These are phyloP conservation scores for Trichosurus vulpecula DNA, from an alignment of 2,797 vertebrate species.

Conservation along the genomic window DNA sequence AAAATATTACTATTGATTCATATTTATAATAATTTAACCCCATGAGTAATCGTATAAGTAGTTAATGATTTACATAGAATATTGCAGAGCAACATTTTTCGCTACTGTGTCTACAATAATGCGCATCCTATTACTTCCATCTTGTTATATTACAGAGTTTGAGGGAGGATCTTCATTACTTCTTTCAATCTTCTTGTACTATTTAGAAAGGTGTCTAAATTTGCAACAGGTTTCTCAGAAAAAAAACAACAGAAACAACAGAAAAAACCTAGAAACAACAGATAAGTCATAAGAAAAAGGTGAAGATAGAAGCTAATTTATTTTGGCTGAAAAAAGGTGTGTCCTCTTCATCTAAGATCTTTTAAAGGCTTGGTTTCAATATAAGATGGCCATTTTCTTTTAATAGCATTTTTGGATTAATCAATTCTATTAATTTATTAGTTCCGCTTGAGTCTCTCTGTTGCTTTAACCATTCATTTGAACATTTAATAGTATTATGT, in stretches of 20 bases:
- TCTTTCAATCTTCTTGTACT: neutral
- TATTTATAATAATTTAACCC: neutral
- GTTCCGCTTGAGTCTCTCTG: constrained; percentile 37
- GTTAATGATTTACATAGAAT: neutral
- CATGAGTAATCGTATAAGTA: neutral
- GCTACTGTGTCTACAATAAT: neutral
- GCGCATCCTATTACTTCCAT: neutral
- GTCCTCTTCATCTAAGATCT: neutral
- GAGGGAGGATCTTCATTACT: neutral
- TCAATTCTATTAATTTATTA: constrained; percentile 47
- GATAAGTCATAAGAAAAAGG: neutral
- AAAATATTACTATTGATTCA: neutral
- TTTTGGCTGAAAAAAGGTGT: neutral
- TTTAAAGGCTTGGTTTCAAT: neutral
- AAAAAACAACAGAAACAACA: too few species aligned
- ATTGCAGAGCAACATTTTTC: neutral
- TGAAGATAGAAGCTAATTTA: neutral
- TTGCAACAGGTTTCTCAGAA: neutral
- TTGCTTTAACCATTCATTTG: constrained; percentile 29
- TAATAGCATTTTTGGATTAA: neutral
- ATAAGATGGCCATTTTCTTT: neutral
- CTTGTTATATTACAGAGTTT: neutral
- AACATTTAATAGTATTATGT: constrained; percentile 51
- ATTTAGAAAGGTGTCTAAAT: neutral
- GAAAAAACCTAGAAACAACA: neutral